Evolutionary conservation across 2,113 vertebrate genomes (phyloP), one percentile per base, ranked within the genome.

Genomic region (Ivindomyrus marchei): DNA sequence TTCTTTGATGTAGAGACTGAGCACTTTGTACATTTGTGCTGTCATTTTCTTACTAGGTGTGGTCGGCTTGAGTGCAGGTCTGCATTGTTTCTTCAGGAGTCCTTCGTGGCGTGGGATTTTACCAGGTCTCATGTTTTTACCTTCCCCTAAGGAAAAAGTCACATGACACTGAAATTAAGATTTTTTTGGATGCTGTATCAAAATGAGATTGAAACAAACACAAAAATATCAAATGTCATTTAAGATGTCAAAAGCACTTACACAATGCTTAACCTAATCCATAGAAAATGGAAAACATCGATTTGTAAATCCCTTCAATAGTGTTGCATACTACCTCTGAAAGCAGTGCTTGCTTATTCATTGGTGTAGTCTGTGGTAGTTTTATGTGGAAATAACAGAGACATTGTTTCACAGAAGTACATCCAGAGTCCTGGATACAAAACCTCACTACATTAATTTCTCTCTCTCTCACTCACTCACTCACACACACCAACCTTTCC

Each of bases 31-130:
- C 49, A 36, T 50, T 4, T 52, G 21, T 52, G 42, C 4, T n/a
- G 83, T 9, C 36, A 52, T 11, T 31, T 1, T 56, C 96, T 96
- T 97, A 99, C 98, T 98, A 11, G 98, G 98, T 31, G 98, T 99
- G 42, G 93, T 92, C 0, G 94, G 93, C 91, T 95, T 94, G 87
- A 93, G 39, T 91, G 91, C 86, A 8, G 24, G 90, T 91, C 93
- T 97, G 58, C 83, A 90, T 77, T 36, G 93, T 89, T 91, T 95
- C 88, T 93, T 94, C 93, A 88, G 94, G 27, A 24, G 87, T 19
- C 94, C 91, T 53, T 39, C 92, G 27, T 62, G 62, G 3, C 93
- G 90, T 89, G 96, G 94, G 88, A 96, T 97, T 93, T 94, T 97
- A 87, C 94, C 94, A 19, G 90, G 62, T 88, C 83, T 92, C 27